Evolutionary conservation across 2,888 invertebrate species (phyloP).

Genomic region (Patella ulyssiponensis): DNA sequence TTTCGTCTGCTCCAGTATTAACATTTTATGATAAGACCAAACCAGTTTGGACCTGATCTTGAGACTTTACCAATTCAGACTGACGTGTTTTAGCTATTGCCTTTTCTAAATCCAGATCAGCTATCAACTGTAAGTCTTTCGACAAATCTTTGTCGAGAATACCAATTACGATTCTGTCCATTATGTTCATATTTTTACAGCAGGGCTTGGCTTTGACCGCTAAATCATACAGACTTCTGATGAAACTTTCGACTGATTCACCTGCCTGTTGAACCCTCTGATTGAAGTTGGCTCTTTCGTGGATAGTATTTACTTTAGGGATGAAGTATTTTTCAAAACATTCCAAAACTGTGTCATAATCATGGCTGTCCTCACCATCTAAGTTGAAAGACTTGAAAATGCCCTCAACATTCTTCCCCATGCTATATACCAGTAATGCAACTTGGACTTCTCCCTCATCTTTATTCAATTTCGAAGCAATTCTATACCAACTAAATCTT

Average conservation of each 20-base stretch:
- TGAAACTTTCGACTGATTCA: neutral
- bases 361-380: neutral
- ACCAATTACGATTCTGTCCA: neutral
- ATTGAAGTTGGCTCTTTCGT: neutral
- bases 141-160: neutral
- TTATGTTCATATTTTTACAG: neutral
- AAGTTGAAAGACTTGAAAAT: neutral
- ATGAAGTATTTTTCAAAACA: neutral
- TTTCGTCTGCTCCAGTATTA: conserved; percentile 37
- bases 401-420: neutral
- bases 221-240: neutral
- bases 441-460: neutral
- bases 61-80: neutral
- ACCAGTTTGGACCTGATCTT: neutral
- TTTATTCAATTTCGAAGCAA: neutral
- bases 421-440: neutral
- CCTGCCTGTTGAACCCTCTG: neutral
- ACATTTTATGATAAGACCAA: conserved; percentile 40
- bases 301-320: neutral
- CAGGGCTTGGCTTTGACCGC: neutral
- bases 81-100: neutral
- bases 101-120: neutral
- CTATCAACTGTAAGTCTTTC: neutral
- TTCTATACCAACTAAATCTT: neutral
- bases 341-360: neutral